These are phyloP conservation scores for Rhizoglyphus robini DNA, from an alignment of 1,140 invertebrate genomes.

Conservation along the genomic window DNA sequence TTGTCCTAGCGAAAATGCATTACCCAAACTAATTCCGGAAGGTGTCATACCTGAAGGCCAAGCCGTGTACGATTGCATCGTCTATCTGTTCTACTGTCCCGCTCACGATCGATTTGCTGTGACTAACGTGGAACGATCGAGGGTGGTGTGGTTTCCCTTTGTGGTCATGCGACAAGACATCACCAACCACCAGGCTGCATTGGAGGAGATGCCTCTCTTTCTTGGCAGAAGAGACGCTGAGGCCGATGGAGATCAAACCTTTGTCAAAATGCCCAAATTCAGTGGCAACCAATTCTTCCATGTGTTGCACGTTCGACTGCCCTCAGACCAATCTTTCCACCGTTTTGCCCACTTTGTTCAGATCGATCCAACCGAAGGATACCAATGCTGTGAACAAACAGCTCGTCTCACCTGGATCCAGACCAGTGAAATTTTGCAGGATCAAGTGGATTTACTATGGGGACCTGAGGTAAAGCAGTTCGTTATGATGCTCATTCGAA, in stretches of 20 bases:
- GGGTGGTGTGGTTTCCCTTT: slow-evolving; percentile 1
- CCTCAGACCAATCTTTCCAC: neutral
- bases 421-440: neutral
- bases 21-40: neutral
- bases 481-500: neutral
- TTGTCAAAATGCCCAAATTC: no score
- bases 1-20: no score
- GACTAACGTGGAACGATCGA: neutral
- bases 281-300: no score
- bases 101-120: neutral
- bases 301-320: neutral
- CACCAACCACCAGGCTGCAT: neutral
- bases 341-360: slow-evolving; percentile 5
- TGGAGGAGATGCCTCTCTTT: neutral
- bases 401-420: neutral
- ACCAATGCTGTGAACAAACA: slow-evolving; percentile 6
- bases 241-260: no score
- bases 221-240: neutral
- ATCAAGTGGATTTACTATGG: neutral
- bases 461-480: slow-evolving; percentile 2
- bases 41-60: neutral
- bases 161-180: neutral
- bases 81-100: no score
- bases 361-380: neutral
- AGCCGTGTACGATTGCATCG: neutral